Base-by-base conservation (phyloP, 2,113 vertebrate genomes). In the Varanus salvator region DNA sequence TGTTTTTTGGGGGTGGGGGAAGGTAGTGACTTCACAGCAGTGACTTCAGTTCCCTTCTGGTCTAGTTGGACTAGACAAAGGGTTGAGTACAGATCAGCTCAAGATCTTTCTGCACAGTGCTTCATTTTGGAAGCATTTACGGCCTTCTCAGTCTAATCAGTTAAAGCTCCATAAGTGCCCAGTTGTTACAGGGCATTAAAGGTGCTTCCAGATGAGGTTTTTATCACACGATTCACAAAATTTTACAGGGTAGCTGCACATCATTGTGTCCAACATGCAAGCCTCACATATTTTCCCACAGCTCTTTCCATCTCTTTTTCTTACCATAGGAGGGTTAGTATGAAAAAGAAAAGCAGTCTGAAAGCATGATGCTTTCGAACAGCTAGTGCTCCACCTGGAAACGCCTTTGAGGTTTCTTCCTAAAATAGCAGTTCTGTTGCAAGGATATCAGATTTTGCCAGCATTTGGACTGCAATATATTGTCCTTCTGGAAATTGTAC, bases 1-100 rank as follows among this genome's bases (percentile, higher is more conserved):
- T 87, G 19, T 12, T 84, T 92, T 15, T 15, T 64, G 60, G 60
- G 17, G 60, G 60, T 60, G 57, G 14, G 12, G 27, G 2, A 50
- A 23, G 21, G 23, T 69, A 23, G 54, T 21, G 34, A 34, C 21
- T 1, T 11, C 3, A 87, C 2, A 86, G 19, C 27, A 85, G 17
- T 2, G 25, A 25, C 0, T 71, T 50, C 85, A 86, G 21, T 88
- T 80, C 15, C 7, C 52, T 57, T 11, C 1, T 0, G 1, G 0
- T 0, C 1, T 7, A 34, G 8, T 80, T 11, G n/a, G 52, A 7
- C 17, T 3, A 74, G 0, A 0, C 1, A n/a, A 7, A 52, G 11
- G 74, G 0, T 44, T 69, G 44, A 78, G 15, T 38, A 14, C 19
- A 86, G 1, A 87, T 3, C 31, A 86, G 8, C 3, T 3, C 0